Evolutionary conservation across 2,888 invertebrate species (phyloP), one percentile per base, ranked within the genome.

Genomic region (Eumerus sabulonum): DNA sequence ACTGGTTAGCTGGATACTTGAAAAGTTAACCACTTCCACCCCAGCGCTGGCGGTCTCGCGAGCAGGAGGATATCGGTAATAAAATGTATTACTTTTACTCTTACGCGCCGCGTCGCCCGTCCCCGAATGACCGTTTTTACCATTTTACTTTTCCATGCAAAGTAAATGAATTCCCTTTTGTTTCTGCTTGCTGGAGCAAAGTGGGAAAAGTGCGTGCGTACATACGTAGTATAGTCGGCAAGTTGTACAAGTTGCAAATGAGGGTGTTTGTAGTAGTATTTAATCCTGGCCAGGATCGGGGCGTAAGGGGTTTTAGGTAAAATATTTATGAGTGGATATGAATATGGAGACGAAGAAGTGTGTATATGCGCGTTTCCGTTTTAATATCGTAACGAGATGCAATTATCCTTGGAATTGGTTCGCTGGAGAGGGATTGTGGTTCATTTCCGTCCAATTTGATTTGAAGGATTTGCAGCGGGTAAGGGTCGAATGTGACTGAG

Each of bases 21-120:
- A 79, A 56, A 74, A 72, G 56, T 48, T 48, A 71, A 71, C 70
- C 62, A 36, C 51, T 38, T 18, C 19, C 1, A 0, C 35, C 14
- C 13, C 47, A 9, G 19, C 27, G 40, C 16, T 7, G 9, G 17
- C 14, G 44, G 36, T 18, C 3, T 3, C 54, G 44, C n/a, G 13
- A 9, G 53, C 40, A 9, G 67, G 38, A 54, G 70, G 68, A 64
- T 68, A 74, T 70, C 68, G 60, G 59, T 74, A 74, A 79, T 79
- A 70, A 79, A 74, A 79, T 79, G 74, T 79, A 79, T 79, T 79
- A 64, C 79, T 74, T 74, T 74, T 68, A 64, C 64, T 70, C 60
- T 67, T 66, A 36, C 54, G 36, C 57, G 27, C 27, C 3, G 27
- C 50, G 44, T 16, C 9, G 14, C 12, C 9, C 14, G n/a, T 9